Base-by-base conservation (phyloP, 1,140 invertebrate species). In the Apis cerana region DNA sequence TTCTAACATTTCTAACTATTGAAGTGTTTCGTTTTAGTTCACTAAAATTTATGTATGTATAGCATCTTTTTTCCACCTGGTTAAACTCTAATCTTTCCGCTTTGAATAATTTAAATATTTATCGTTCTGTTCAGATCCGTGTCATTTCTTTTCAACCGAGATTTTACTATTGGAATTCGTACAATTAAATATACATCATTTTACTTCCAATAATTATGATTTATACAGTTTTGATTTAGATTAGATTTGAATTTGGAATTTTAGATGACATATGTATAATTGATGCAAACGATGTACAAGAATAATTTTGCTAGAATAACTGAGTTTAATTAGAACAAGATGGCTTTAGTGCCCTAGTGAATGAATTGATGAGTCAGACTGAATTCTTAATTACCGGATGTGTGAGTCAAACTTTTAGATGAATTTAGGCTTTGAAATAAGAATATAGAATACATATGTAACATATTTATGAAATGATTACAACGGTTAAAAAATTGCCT, bases 121-220 rank as follows among this genome's bases (percentile, higher is more conserved):
- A 62, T 5, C n/a, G 23, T 59, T n/a, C 61, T 13, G 13, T 13
- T 62, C 23, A 13, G 7, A 62, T 62, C 61, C n/a, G 23, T 62
- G n/a, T 62, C 61, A 27, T 13, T 8, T 62, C n/a, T 8, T n/a
- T 62, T 62, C 61, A 8, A 27, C 5, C 33, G 33, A 43, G 33
- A 43, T 43, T 43, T 43, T 43, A 62, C 23, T 15, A 13, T 23
- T 62, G 1, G 7, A 13, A 62, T 27, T 62, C 13, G n/a, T 2
- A 13, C 61, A 62, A 13, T 27, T 62, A 13, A 2, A 27, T 8
- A 15, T 62, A 2, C 13, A 62, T 7, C 23, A 62, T 59, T 64
- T 72, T 68, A 78, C 69, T 62, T 80, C n/a, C 59, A 59, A 50
- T 21, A 54, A 50, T 19, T 19, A 11, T 61, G 77, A 75, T 65